phyloP scores from a whole-genome alignment of 2,797 vertebrate species.

The Halcyon smyrnensis region DNA sequence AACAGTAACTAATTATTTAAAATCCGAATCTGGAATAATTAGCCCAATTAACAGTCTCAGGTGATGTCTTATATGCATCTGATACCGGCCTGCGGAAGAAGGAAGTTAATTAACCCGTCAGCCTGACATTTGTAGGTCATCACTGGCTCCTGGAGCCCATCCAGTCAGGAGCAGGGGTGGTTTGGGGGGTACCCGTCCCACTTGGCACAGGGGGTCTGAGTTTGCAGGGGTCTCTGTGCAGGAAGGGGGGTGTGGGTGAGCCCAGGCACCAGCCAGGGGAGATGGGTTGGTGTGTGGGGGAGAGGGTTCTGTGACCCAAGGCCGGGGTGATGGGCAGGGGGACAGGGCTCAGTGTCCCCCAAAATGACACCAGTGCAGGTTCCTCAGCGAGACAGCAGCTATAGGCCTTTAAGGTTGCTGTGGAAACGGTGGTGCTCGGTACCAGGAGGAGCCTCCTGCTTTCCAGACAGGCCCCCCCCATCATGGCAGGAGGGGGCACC shows the following conservation, averaged over 20 bases:
- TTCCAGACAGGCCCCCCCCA: conserved; percentile 3
- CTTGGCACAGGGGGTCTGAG: too few relatives aligned
- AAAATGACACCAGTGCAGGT: background rate
- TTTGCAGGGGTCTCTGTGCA: background rate
- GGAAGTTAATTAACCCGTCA: conserved; percentile 65
- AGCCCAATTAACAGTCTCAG: conserved; percentile 70
- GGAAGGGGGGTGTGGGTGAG: background rate
- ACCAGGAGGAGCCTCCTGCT: conserved; percentile 2
- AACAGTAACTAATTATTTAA: conserved; percentile 66
- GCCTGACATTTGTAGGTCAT: conserved; percentile 59
- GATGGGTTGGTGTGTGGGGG: fast-evolving
- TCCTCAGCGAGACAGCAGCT: background rate
- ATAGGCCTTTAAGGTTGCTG: conserved; percentile 68
- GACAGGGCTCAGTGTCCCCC: fast-evolving
- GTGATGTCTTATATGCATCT: conserved; percentile 50
- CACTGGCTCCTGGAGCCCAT: fast-evolving
- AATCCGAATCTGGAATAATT: conserved; percentile 61
- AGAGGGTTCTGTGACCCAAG: fast-evolving
- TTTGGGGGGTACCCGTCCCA: fast-evolving
- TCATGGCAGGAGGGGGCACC: background rate
- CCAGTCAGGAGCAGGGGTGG: background rate
- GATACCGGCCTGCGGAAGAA: conserved; percentile 37
- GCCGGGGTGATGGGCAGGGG: background rate
- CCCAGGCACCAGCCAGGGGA: fast-evolving
- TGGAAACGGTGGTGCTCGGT: conserved; percentile 50